Evolutionary conservation across 2,888 invertebrate species (phyloP), one percentile per base, ranked within the genome.

Genomic region (Sinelater perroti): DNA sequence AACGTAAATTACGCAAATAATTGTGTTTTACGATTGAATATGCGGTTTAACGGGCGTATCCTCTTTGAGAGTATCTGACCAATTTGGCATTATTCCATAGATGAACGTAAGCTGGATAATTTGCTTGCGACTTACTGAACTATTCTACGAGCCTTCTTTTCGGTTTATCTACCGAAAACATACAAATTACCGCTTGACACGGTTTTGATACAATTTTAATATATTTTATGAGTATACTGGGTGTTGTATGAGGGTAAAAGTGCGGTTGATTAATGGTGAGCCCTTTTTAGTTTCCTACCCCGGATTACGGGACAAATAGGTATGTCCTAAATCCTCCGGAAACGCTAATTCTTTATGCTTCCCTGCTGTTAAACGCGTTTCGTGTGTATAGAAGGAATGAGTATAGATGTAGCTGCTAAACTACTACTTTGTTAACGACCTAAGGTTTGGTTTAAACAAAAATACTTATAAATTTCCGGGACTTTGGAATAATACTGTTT

Each of bases 241-340:
- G 17, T 44, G 40, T 44, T 53, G 53, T 24, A 53, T 53, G 45
- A 44, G 45, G 45, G 53, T 36, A 45, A 46, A 55, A 47, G 36
- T 55, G 46, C 30, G 40, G 46, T 55, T 55, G 55, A 55, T 55
- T 55, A 55, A 55, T 55, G 55, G 55, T 55, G 38, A 38, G 38
- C 36, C 46, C 45, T 31, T 36, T 47, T 47, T 55, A 55, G 55
- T 55, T 55, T 55, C 40, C 45, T 30, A 50, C 53, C 53, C 53
- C 53, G 46, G 55, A 55, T 55, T 45, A 55, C 47, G 38, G 40
- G 47, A 55, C 47, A 55, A 55, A 55, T 55, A 55, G 45, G 53
- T 44, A 44, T 26, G 44, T 55, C 55, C 38, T 40, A 47, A 47
- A 55, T 55, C 38, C 47, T 38, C 24, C 47, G 38, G 30, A 55